Conservation (phyloP, 2,888 invertebrate species). For the Plagiodera versicolora region DNA sequence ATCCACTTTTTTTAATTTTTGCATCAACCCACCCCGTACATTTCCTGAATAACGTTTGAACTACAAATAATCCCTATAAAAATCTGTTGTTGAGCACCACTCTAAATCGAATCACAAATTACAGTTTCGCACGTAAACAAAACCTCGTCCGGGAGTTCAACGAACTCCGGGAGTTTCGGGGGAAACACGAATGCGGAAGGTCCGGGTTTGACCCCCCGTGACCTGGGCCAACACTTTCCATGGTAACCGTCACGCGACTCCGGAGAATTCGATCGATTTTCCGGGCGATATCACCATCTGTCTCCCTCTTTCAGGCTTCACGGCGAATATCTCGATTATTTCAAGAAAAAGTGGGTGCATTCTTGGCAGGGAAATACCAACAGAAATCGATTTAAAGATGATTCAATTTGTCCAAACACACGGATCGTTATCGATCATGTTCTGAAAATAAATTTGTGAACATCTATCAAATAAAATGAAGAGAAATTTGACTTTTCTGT, state of each 20-base stretch:
- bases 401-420: no score
- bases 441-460: no score
- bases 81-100: no score
- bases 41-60: no score
- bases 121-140: constrained; percentile 17
- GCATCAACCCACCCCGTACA: no score
- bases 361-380: no score
- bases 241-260: constrained; percentile 58
- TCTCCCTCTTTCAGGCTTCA: constrained; percentile 15
- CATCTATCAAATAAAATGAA: no score
- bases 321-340: constrained; percentile 28
- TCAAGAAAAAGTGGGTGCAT: neutral
- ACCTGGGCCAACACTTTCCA: constrained; percentile 59
- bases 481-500: no score
- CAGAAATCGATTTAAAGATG: no score
- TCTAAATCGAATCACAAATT: neutral
- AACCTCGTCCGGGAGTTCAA: constrained; percentile 22
- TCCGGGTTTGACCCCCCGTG: constrained; percentile 57
- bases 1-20: no score
- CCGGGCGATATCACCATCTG: constrained; percentile 32
- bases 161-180: constrained; percentile 32
- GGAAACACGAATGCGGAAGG: constrained; percentile 51
- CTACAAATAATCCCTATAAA: no score
- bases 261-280: constrained; percentile 53
- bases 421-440: no score